Evolutionary conservation across 2,113 vertebrate genomes (phyloP), one percentile per base, ranked within the genome.

Genomic region (Chaenocephalus aceratus): DNA sequence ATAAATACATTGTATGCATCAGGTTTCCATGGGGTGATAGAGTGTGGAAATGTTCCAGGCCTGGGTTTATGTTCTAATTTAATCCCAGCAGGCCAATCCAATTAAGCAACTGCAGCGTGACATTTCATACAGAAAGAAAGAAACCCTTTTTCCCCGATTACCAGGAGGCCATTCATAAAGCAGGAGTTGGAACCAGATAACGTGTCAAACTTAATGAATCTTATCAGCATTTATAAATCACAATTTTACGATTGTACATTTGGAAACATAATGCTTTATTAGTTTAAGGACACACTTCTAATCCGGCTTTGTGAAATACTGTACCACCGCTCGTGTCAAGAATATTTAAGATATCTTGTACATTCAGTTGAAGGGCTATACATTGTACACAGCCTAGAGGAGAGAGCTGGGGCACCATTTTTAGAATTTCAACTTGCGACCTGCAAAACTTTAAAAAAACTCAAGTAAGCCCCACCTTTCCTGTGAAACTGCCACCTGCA

Each of bases 251-350:
- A 30, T 30, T 30, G 30, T 30, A 30, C 30, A 30, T 45, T 34
- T 44, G 10, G 18, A 57, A 30, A 15, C 63, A 15, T 16, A 15
- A 8, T n/a, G 11, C 16, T 44, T 68, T 62, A 30, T 44, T 21
- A 21, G 41, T 70, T 45, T 49, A 10, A 16, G 46, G 26, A 2
- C 68, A 18, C 70, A 44, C 8, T 21, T 71, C 12, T 72, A 59
- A 73, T 77, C 64, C 16, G 0, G 15, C 78, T 72, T 73, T 79
- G 52, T 64, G 36, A 73, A 79, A 79, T 73, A 63, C 60, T 74
- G 34, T 41, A 11, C n/a, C 58, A 30, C 48, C 15, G 9, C 23
- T n/a, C n/a, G 54, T 59, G 30, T 72, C 2, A 12, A 1, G 18
- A 67, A 67, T 36, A 65, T 36, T 59, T 78, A 7, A 48, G 21